Base-by-base conservation (phyloP, 2,113 vertebrate species). In the Centrocercus urophasianus region DNA sequence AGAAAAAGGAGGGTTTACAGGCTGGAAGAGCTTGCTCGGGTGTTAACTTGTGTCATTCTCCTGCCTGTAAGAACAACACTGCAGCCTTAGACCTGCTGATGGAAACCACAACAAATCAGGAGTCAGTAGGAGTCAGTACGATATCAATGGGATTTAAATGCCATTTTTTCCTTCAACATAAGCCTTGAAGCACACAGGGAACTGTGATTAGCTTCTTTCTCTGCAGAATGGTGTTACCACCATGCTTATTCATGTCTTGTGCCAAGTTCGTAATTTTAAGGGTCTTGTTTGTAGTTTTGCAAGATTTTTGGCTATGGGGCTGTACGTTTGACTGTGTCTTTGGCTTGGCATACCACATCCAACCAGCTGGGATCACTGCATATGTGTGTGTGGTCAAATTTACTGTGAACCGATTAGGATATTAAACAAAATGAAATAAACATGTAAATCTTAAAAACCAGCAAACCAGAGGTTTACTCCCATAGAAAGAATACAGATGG, bases 401-500 rank as follows among this genome's bases (percentile, higher is more conserved):
- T 89, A 92, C 88, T 96, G 93, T 64, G 93, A 95, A 95, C 54
- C 78, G 92, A 98, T 96, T 97, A 97, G 94, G 93, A 93, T 89
- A 96, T 94, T 90, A 96, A 97, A 93, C 90, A 90, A 93, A 97
- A 97, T 96, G 95, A 89, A 97, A 93, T 89, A 96, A 97, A 97
- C 77, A 93, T 96, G 80, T 88, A 94, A 96, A 96, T 89, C 96
- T 94, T 70, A 95, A 95, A 96, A 95, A 95, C 42, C 77, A 85
- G 25, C 28, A 54, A 54, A 54, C 52, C 52, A 54, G 96, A 97
- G 96, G 94, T 96, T 96, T 93, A 57, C 70, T 87, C 90, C 95
- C 93, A 96, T 92, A 91, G 92, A 94, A 97, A 96, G 87, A 88
- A 84, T 94, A 93, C 93, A 97, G 95, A 95, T 97, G 97, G 92